phyloP scores from a whole-genome alignment of 1,140 invertebrate species.

The Ips nitidus region DNA sequence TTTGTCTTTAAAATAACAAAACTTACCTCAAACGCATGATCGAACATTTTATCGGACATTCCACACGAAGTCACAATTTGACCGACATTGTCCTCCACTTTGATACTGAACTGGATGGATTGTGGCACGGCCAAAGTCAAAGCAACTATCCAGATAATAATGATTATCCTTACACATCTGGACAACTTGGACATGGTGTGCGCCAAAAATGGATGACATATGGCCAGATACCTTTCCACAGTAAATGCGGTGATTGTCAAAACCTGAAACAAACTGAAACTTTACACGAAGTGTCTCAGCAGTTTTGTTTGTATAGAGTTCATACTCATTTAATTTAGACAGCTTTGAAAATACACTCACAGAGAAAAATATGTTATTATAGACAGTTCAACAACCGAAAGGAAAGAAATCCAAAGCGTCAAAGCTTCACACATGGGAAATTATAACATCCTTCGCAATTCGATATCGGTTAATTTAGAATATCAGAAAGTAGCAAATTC shows the following conservation, averaged over 20 bases:
- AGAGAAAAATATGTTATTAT: background rate
- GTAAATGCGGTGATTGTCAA: slow-evolving; percentile 70
- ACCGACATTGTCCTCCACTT: slow-evolving; percentile 39
- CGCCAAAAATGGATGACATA: slow-evolving; percentile 64
- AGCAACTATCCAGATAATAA: slow-evolving; percentile 62
- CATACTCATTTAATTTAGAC: background rate
- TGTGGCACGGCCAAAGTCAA: slow-evolving; percentile 60
- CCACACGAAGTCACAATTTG: slow-evolving; percentile 41
- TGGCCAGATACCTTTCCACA: slow-evolving; percentile 71
- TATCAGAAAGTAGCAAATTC: too few species aligned
- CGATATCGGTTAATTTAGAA: too few species aligned
- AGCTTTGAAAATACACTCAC: background rate
- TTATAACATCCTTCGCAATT: too few species aligned
- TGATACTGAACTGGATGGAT: slow-evolving; percentile 55
- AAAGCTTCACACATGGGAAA: too few species aligned
- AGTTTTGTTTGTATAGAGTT: background rate
- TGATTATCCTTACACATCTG: slow-evolving; percentile 61
- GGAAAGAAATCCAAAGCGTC: too few species aligned
- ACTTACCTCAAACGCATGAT: slow-evolving; percentile 54
- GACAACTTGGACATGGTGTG: slow-evolving; percentile 56
- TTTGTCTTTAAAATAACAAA: background rate
- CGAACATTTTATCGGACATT: slow-evolving; percentile 42
- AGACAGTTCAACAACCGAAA: too few species aligned
- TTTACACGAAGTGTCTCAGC: background rate
- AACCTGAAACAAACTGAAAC: slow-evolving; percentile 47